These are phyloP conservation scores for Kradibia gibbosae DNA, from an alignment of 1,140 invertebrate genomes.

Conservation along the genomic window DNA sequence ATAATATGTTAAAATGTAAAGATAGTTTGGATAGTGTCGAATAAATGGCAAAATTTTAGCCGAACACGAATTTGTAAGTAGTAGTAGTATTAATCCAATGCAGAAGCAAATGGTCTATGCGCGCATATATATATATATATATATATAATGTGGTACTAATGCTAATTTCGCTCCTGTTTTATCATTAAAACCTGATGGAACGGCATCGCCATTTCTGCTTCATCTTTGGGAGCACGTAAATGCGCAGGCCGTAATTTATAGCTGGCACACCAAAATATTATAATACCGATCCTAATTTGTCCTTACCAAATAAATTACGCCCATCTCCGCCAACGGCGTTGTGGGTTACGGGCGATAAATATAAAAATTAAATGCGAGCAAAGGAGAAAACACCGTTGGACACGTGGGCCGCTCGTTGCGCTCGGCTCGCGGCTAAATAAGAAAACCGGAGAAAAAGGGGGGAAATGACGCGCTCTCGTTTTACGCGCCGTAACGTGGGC, in stretches of 20 bases:
- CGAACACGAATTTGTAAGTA: background rate
- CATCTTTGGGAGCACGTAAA: background rate
- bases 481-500: background rate
- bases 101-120: too few species aligned
- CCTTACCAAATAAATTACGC: background rate
- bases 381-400: constrained; percentile 19
- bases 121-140: too few species aligned
- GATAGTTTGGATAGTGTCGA: too few species aligned
- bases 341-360: constrained; percentile 6
- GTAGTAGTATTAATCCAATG: background rate
- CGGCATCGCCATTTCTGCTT: background rate
- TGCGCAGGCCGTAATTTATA: background rate
- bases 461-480: constrained; percentile 7
- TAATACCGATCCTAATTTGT: background rate
- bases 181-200: background rate
- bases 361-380: background rate
- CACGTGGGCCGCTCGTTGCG: constrained; percentile 25
- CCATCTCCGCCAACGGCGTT: too few species aligned
- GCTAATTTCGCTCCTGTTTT: background rate
- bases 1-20: too few species aligned
- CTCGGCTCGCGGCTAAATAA: background rate
- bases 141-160: background rate
- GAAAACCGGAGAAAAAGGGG: background rate
- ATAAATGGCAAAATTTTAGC: background rate
- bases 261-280: background rate